Evolutionary conservation across 1,140 invertebrate species (phyloP), one percentile per base, ranked within the genome.

Genomic region (Papilio polytes): DNA sequence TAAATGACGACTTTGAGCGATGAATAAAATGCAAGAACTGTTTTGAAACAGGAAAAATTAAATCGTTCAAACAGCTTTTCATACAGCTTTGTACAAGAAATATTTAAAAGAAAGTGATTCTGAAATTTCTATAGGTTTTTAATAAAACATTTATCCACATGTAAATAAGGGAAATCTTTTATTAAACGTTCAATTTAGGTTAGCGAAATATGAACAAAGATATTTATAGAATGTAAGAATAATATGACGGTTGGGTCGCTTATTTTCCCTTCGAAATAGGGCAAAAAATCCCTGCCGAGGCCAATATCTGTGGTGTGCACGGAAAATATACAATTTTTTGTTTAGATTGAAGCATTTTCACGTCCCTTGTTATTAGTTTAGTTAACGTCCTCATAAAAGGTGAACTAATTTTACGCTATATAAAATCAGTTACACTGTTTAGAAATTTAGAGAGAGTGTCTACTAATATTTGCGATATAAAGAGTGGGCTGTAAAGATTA

Each of bases 1-100:
- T 70, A 70, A 70, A 70, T 70, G 63, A 70, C 22, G 63, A 70
- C 63, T 70, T 70, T 70, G 26, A 70, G 63, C 63, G 63, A 70
- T 70, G 63, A 70, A 70, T 70, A 70, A 70, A 70, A 70, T 70
- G 26, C 26, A 70, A 31, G 13, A 70, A 70, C 22, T 70, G 26
- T 70, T 66, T 70, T 70, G 12, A 36, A 70, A 36, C 31, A 6
- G 12, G 12, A 31, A 70, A 31, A 70, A 70, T 31, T 70, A 70
- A 70, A 70, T 31, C 7, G 26, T 70, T 70, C 3, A 20, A 20
- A 56, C 3, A 20, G 46, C 13, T 7, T 53, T 56, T 9, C 1
- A 56, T 56, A n/a, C 7, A 18, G 51, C 3, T 53, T 48, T 56
- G 18, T 1, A n/a, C 1, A n/a, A 56, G 18, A 18, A 56, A 13